These are phyloP conservation scores for Atta cephalotes DNA, from an alignment of 1,140 invertebrate species.

Conservation along the genomic window DNA sequence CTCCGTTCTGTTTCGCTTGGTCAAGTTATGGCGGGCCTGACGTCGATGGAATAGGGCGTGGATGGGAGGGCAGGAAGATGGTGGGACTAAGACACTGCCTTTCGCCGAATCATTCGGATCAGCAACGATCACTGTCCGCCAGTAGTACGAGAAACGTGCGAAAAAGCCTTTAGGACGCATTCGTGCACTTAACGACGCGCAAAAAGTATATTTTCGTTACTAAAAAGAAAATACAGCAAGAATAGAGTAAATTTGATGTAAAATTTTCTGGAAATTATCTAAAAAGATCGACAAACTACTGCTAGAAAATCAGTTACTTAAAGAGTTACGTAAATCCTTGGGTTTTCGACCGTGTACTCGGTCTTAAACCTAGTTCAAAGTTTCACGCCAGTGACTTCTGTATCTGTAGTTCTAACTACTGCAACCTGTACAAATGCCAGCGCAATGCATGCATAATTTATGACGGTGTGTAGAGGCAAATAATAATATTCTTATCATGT, in stretches of 20 bases:
- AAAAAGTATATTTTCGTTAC: not conserved
- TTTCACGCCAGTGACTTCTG: constrained; percentile 29
- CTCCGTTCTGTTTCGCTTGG: constrained; percentile 69
- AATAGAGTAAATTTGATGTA: not conserved
- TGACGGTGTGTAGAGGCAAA: constrained; percentile 30
- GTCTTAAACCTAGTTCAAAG: constrained; percentile 44
- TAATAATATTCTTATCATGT: constrained; percentile 58
- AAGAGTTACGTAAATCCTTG: constrained; percentile 39
- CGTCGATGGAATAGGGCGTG: constrained; percentile 69
- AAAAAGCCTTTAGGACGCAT: not conserved
- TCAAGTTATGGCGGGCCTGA: constrained; percentile 69
- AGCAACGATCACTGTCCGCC: constrained; percentile 38
- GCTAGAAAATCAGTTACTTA: constrained; percentile 37
- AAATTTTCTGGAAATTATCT: not conserved
- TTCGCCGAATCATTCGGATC: constrained; percentile 58
- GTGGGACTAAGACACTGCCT: constrained; percentile 58
- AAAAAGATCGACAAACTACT: constrained; percentile 7
- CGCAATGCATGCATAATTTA: constrained; percentile 56
- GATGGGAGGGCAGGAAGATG: constrained; percentile 49
- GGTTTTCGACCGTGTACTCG: constrained; percentile 22
- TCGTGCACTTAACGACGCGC: not conserved
- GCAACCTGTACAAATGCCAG: constrained; percentile 23
- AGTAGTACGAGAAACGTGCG: constrained; percentile 24
- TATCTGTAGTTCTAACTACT: constrained; percentile 24
- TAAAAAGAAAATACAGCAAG: not conserved